Percentiles rank a stretch among this genome's conserved stretches.
Conservation (phyloP, 2,888 invertebrate species). For the Eumerus sabulonum region DNA sequence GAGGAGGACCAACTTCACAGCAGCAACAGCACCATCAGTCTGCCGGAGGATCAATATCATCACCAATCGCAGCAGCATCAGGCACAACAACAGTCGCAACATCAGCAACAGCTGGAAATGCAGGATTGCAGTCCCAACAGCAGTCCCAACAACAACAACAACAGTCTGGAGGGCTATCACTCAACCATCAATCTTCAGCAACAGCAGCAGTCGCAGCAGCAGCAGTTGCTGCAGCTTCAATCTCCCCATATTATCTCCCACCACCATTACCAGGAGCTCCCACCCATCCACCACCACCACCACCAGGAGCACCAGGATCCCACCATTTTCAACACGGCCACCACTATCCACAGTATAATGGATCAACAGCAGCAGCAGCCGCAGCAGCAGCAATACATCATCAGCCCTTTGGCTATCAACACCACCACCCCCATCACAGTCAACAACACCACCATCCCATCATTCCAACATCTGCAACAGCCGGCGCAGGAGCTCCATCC, state of each 20-base stretch:
- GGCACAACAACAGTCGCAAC: slow-evolving; percentile 73
- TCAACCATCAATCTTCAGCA: slow-evolving; percentile 58
- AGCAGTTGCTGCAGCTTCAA: slow-evolving; percentile 68
- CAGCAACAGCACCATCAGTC: slow-evolving; percentile 74
- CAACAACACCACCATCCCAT: slow-evolving; percentile 77
- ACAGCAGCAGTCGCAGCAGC: slow-evolving; percentile 60
- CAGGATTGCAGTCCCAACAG: slow-evolving; percentile 71
- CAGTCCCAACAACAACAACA: slow-evolving; percentile 71
- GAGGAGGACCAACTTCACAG: slow-evolving; percentile 74
- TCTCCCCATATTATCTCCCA: slow-evolving; percentile 76
- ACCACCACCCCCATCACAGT: slow-evolving; percentile 74
- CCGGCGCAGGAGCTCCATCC: slow-evolving; percentile 82
- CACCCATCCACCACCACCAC: slow-evolving; percentile 69
- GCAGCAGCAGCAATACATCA: slow-evolving; percentile 78
- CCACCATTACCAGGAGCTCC: slow-evolving; percentile 72
- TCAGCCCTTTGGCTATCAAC: slow-evolving; percentile 78
- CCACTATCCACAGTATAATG: slow-evolving; percentile 76
- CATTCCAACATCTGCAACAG: slow-evolving; percentile 81
- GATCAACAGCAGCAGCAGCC: slow-evolving; percentile 71
- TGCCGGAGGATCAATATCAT: slow-evolving; percentile 73
- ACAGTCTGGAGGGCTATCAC: slow-evolving; percentile 66
- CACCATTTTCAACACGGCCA: slow-evolving; percentile 75
- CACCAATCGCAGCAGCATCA: slow-evolving; percentile 70
- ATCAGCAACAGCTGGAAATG: slow-evolving; percentile 69
- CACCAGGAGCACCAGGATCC: slow-evolving; percentile 70